phyloP scores from a whole-genome alignment of 2,888 invertebrate genomes.

The Thymelicus sylvestris region DNA sequence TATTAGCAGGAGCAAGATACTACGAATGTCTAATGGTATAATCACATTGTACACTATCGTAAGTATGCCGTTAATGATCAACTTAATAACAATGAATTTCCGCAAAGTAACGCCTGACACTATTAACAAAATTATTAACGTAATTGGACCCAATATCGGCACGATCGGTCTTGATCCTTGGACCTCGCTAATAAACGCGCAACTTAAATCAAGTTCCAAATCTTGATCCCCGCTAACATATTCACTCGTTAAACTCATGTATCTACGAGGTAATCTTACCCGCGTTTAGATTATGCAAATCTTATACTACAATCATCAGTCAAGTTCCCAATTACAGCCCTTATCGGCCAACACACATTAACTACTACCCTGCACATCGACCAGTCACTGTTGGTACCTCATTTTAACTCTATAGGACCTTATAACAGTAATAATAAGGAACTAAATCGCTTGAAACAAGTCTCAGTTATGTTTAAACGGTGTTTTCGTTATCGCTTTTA shows the following conservation, averaged over 20 bases:
- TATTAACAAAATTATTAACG: slow-evolving; percentile 44
- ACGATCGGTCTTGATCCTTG: slow-evolving; percentile 30
- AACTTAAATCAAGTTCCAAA: slow-evolving; percentile 31
- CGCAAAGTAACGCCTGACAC: too few relatives aligned
- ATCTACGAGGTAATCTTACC: slow-evolving; percentile 34
- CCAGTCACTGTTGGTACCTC: slow-evolving; percentile 26
- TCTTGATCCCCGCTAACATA: slow-evolving; percentile 36
- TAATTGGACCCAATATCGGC: slow-evolving; percentile 38
- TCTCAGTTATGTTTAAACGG: slow-evolving; percentile 31
- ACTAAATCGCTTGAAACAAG: slow-evolving; percentile 39
- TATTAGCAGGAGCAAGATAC: too few relatives aligned
- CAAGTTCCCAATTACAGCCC: slow-evolving; percentile 66
- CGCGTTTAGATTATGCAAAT: slow-evolving; percentile 62
- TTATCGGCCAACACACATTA: slow-evolving; percentile 60
- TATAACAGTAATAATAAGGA: slow-evolving; percentile 28
- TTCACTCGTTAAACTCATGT: slow-evolving; percentile 38
- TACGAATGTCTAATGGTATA: too few relatives aligned
- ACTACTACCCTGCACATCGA: slow-evolving; percentile 46
- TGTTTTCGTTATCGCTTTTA: slow-evolving; percentile 48
- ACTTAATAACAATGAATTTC: too few relatives aligned
- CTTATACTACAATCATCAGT: slow-evolving; percentile 60
- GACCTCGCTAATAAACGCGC: slow-evolving; percentile 23
- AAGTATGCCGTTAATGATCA: too few relatives aligned
- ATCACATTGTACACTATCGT: too few relatives aligned
- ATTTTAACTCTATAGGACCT: slow-evolving; percentile 1